Base-by-base conservation (phyloP, 2,797 vertebrate species). In the Lepilemur ruficaudatus region DNA sequence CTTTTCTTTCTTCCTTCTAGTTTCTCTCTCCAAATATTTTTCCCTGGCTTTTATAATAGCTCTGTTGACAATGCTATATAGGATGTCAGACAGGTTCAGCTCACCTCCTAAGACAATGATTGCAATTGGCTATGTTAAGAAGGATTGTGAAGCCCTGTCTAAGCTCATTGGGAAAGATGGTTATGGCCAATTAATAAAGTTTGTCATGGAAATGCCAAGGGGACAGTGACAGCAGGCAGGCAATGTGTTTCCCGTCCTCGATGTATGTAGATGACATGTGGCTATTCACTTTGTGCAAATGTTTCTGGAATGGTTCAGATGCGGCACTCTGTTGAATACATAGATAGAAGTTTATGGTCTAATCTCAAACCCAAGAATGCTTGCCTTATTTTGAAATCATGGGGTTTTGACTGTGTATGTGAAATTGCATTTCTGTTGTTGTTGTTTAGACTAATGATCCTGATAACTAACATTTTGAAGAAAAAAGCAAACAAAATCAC, bases 261-360 rank as follows among this genome's bases (percentile, higher is more conserved):
- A 65, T 81, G 46, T 50, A 11, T 63, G 61, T 70, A 41, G 80
- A 57, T 73, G 83, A 78, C 69, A 95, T n/a, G 91, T 78, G 80
- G 93, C 61, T 95, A 7, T 78, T 94, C 55, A 35, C 14, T 84
- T 83, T 61, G 46, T 87, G 67, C 59, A 91, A 87, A 73, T 72
- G 89, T 96, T 89, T 32, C 69, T 89, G 89, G 91, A 92, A 73
- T 55, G 69, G 35, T 89, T 89, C 65, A 73, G 76, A 85, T 48
- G 38, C 72, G 80, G 35, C 38, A 22, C 35, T 89, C 63, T 67
- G 80, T 76, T 91, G 88, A 87, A 88, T 48, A 35, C 15, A 28
- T 25, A 72, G 48, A 46, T 22, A 43, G 22, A 63, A n/a, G 13
- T 7, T 89, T 65, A 38, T 12, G 9, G 43, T 73, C 82, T 93